These are phyloP conservation scores for Channa argus DNA, from an alignment of 2,113 vertebrate genomes.

Conservation along the genomic window DNA sequence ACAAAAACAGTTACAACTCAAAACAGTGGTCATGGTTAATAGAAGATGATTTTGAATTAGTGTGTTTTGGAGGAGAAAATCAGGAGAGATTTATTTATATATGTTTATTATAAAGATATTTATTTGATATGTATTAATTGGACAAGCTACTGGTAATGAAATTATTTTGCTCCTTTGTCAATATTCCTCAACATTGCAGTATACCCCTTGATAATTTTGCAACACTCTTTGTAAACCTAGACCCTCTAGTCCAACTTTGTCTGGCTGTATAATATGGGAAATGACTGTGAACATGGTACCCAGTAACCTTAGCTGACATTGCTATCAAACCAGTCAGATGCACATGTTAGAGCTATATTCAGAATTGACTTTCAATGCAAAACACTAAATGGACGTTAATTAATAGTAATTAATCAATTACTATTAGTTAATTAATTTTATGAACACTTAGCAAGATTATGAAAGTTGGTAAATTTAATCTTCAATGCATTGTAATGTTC, in stretches of 20 bases:
- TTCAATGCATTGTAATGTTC: background rate
- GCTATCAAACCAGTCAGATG: background rate
- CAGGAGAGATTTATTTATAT: background rate
- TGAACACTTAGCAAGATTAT: background rate
- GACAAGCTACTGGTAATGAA: background rate
- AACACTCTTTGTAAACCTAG: background rate
- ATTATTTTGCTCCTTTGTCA: background rate
- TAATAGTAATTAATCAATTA: too few species aligned
- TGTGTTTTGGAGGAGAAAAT: background rate
- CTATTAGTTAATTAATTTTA: background rate
- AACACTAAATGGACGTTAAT: too few species aligned
- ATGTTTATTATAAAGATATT: too few species aligned
- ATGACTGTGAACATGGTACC: background rate
- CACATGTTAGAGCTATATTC: background rate
- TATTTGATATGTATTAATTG: too few species aligned
- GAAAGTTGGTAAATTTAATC: background rate
- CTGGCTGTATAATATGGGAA: too few species aligned
- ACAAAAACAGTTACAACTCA: background rate
- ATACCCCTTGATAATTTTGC: background rate
- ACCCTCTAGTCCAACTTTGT: background rate
- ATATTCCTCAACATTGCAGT: background rate
- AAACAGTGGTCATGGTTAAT: constrained; percentile 9
- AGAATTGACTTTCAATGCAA: background rate
- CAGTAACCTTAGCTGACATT: background rate
- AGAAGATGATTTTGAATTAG: background rate